Evolutionary conservation across 2,888 invertebrate genomes (phyloP).

Genomic region (Micoletzkya japonica): DNA sequence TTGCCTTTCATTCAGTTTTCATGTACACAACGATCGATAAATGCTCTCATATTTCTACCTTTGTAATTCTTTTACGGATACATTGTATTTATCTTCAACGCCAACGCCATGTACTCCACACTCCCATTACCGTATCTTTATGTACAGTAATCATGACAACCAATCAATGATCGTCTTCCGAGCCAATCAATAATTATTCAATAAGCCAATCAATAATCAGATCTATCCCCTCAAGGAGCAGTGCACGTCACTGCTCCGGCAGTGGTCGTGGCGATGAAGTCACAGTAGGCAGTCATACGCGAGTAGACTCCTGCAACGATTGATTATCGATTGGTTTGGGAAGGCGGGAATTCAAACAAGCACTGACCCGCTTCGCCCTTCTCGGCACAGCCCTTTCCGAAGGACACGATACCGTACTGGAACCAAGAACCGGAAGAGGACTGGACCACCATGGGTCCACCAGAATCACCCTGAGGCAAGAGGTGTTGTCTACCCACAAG

Average conservation of each 20-base stretch:
- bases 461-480: constrained; percentile 26
- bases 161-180: neutral
- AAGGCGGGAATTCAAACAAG: neutral
- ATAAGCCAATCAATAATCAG: no score
- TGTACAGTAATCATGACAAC: neutral
- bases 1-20: no score
- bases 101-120: neutral
- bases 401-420: constrained; percentile 29
- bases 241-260: constrained; percentile 44
- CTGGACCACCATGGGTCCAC: constrained; percentile 25
- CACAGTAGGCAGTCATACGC: constrained; percentile 28
- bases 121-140: neutral
- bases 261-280: constrained; percentile 25
- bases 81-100: neutral
- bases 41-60: no score
- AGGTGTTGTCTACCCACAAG: neutral
- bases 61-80: no score
- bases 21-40: no score
- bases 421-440: constrained; percentile 23
- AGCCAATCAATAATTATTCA: neutral
- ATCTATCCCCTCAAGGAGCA: no score
- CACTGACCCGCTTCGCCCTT: constrained; percentile 24
- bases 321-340: neutral
- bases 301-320: constrained; percentile 29
- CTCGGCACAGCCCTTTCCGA: constrained; percentile 30